These are phyloP conservation scores for Cacatua alba DNA, from an alignment of 2,113 vertebrate species.

Conservation along the genomic window DNA sequence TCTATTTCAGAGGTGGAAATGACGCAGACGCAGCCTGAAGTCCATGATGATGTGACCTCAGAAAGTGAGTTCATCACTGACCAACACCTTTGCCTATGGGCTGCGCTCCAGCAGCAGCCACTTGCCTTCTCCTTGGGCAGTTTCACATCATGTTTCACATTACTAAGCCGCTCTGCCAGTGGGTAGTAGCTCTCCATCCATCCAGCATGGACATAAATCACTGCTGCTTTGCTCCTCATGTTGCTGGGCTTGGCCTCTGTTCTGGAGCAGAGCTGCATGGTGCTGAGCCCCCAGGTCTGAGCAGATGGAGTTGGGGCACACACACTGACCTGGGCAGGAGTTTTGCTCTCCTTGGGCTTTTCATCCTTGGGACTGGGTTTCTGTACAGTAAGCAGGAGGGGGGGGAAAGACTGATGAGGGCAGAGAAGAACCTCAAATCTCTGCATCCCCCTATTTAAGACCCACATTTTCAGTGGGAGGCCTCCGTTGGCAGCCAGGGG, in stretches of 20 bases:
- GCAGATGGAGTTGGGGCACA: neutral
- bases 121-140: neutral
- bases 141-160: neutral
- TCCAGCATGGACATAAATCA: neutral
- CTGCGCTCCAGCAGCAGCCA: neutral
- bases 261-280: neutral
- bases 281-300: neutral
- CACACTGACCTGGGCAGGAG: neutral
- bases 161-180: neutral
- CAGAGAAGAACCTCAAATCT: neutral
- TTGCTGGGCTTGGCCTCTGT: neutral
- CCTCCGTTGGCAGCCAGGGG: fast-evolving
- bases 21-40: neutral
- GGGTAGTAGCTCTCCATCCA: neutral
- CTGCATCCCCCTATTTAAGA: neutral
- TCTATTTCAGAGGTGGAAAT: neutral
- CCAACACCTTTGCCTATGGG: neutral
- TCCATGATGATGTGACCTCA: fast-evolving
- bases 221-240: neutral
- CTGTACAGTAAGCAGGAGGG: neutral
- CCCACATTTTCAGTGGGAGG: neutral
- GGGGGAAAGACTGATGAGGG: neutral
- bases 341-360: neutral
- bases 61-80: neutral
- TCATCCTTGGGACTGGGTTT: neutral